Percentiles rank a stretch among this genome's conserved stretches.
phyloP scores from a whole-genome alignment of 64 coral and sea anemone genomes.

The Pocillopora verrucosa region DNA sequence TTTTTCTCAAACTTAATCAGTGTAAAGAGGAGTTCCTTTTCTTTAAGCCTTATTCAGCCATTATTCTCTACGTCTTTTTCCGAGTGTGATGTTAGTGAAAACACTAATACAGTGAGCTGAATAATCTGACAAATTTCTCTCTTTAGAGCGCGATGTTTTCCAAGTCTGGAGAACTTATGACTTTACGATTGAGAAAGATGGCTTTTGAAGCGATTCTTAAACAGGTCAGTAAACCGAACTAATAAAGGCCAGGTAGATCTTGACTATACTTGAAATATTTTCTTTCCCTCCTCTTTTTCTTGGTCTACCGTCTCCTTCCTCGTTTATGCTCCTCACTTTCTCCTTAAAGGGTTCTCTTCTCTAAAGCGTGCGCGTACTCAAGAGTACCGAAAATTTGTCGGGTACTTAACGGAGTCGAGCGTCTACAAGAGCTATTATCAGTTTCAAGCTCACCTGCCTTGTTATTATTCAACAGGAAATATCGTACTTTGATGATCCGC shows the following conservation, averaged over 20 bases:
- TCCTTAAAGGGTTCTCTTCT: too few species aligned
- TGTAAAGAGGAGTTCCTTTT: conserved; percentile 15
- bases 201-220: conserved; percentile 66
- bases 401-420: too few species aligned
- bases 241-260: background rate
- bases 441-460: background rate
- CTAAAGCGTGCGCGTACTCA: too few species aligned
- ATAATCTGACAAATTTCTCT: too few species aligned
- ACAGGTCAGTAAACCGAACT: conserved; percentile 52
- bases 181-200: conserved; percentile 59
- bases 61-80: too few species aligned
- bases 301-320: too few species aligned
- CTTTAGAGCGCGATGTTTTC: conserved; percentile 68
- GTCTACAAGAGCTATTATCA: background rate
- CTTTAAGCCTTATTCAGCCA: background rate
- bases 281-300: too few species aligned
- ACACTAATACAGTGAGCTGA: too few species aligned
- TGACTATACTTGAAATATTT: background rate
- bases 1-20: conserved; percentile 72
- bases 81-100: too few species aligned
- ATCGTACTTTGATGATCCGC: conserved; percentile 71
- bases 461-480: conserved; percentile 58
- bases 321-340: too few species aligned
- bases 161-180: conserved; percentile 74
- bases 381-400: too few species aligned